Conservation (phyloP, 2,888 invertebrate species). For the Orchesellides sinensis region DNA sequence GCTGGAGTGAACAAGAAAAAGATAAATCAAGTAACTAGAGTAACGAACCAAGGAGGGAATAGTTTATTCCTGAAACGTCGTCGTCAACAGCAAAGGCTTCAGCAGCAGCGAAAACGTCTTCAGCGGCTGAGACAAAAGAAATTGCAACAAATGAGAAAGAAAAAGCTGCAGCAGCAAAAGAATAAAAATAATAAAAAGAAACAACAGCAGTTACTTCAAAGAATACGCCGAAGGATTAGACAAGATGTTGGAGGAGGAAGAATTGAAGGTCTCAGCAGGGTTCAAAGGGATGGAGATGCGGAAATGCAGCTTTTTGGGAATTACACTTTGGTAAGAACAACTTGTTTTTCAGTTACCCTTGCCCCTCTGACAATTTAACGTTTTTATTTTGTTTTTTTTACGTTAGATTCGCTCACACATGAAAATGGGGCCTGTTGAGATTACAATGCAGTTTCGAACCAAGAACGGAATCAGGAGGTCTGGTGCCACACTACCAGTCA, state of each 20-base stretch:
- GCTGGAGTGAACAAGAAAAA: not conserved
- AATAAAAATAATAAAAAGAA: conserved; percentile 34
- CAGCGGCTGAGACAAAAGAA: conserved; percentile 34
- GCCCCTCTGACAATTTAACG: not conserved
- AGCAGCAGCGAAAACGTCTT: conserved; percentile 21
- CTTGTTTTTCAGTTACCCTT: not conserved
- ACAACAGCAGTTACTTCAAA: conserved; percentile 17
- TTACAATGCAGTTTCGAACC: conserved; percentile 73
- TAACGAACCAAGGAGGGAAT: not conserved
- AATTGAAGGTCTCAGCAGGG: conserved; percentile 71
- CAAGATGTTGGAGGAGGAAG: conserved; percentile 72
- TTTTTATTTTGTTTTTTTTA: not conserved
- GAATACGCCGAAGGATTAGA: conserved; percentile 41
- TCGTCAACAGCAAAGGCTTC: conserved; percentile 27
- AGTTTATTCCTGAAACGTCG: not conserved
- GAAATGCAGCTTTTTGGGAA: conserved; percentile 75
- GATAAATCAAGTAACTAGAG: not conserved
- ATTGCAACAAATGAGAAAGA: conserved; percentile 28
- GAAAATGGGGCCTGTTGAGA: conserved; percentile 71
- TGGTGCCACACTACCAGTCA: conserved; percentile 67
- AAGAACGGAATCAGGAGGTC: conserved; percentile 69
- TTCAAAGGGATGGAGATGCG: conserved; percentile 72
- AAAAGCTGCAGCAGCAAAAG: conserved; percentile 7
- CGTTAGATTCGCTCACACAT: conserved; percentile 73
- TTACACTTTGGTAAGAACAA: conserved; percentile 71